Evolutionary conservation across 2,888 invertebrate genomes (phyloP).

Genomic region (Notodonta dromedarius): DNA sequence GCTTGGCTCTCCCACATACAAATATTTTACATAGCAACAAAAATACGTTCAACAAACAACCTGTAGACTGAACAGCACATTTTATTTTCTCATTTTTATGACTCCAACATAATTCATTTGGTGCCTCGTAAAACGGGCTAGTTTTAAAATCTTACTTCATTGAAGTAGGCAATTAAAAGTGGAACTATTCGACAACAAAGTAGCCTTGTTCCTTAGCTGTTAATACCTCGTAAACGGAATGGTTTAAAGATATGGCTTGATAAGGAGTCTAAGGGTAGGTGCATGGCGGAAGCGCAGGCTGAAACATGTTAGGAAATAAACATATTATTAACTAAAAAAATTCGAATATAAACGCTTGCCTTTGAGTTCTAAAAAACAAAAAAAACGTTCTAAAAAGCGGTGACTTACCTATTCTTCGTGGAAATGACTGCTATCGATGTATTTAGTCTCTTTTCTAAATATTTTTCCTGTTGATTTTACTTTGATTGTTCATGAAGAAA

Average conservation of each 20-base stretch:
- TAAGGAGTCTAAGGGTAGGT: constrained; percentile 22
- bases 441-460: too few species aligned
- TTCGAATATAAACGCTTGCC: too few species aligned
- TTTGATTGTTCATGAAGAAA: too few species aligned
- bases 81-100: constrained; percentile 3
- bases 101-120: constrained; percentile 36
- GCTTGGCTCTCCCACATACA: too few species aligned
- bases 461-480: too few species aligned
- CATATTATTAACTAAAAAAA: too few species aligned
- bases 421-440: too few species aligned
- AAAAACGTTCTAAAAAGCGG: too few species aligned
- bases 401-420: too few species aligned
- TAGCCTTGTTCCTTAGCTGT: constrained; percentile 40
- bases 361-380: too few species aligned
- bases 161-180: constrained; percentile 44
- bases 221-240: constrained; percentile 44
- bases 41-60: not conserved
- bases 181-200: constrained; percentile 41
- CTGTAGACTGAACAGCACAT: not conserved
- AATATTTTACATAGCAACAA: not conserved
- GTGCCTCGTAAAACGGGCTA: constrained; percentile 35
- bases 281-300: constrained; percentile 11
- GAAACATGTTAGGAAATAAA: too few species aligned
- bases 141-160: constrained; percentile 43
- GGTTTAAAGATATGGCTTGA: constrained; percentile 36